Conservation (phyloP, 1,140 invertebrate genomes). For the Heliconius congener region DNA sequence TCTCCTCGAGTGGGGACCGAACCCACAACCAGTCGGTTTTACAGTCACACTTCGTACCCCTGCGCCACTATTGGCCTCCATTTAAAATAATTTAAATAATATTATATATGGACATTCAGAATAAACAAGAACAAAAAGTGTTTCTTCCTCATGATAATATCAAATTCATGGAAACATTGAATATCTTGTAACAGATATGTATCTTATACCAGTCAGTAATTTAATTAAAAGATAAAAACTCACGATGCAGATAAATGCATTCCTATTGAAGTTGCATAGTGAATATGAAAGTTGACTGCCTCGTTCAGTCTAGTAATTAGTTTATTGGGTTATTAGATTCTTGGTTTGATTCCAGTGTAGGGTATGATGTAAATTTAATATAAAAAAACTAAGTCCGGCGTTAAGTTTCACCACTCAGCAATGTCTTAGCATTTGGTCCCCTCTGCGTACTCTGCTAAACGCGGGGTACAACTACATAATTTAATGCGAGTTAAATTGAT, state of each 20-base stretch:
- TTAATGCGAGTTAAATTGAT: too few species aligned
- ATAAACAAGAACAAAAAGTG: neutral
- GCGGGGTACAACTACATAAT: too few species aligned
- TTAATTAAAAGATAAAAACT: slow-evolving; percentile 5
- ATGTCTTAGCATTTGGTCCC: neutral
- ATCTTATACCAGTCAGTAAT: neutral
- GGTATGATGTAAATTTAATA: neutral
- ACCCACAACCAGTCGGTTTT: too few species aligned
- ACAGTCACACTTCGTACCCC: too few species aligned
- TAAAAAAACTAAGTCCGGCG: too few species aligned
- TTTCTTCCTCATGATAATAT: slow-evolving; percentile 5
- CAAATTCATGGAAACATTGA: neutral
- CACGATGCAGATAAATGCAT: slow-evolving; percentile 5
- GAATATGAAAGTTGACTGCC: slow-evolving; percentile 7
- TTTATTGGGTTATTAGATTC: neutral
- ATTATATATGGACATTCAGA: neutral
- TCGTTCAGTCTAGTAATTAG: neutral
- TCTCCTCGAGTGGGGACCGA: too few species aligned
- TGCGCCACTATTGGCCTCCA: too few species aligned
- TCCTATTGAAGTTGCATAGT: neutral
- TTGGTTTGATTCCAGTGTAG: neutral
- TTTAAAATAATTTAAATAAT: too few species aligned
- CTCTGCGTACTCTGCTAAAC: too few species aligned
- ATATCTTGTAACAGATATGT: neutral
- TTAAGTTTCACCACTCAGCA: too few species aligned